phyloP scores from a whole-genome alignment of 2,113 vertebrate species.

The Enhydra lutris region DNA sequence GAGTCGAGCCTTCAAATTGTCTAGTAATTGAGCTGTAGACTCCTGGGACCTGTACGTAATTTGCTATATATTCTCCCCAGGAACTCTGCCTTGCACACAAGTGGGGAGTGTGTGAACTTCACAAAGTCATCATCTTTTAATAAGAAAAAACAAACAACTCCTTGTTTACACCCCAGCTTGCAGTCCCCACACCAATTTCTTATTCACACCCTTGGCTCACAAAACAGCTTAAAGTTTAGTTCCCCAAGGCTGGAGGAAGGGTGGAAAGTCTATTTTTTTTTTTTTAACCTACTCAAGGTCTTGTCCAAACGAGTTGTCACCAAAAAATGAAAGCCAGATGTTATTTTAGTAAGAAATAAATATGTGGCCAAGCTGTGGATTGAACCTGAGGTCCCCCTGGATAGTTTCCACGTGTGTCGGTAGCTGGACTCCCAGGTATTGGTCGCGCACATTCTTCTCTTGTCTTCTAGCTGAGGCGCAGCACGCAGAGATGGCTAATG shows the following conservation, averaged over 20 bases:
- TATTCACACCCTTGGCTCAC: constrained; percentile 44
- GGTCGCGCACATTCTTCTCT: not conserved
- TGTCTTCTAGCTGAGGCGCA: not conserved
- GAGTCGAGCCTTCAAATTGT: not conserved
- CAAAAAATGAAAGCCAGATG: constrained; percentile 78
- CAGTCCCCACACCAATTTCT: constrained; percentile 40
- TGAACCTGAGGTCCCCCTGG: constrained; percentile 61
- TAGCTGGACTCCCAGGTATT: constrained; percentile 52
- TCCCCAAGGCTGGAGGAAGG: constrained; percentile 51
- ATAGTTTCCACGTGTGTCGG: constrained; percentile 62
- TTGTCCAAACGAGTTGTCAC: constrained; percentile 75
- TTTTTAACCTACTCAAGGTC: constrained; percentile 59
- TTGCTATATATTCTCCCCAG: not conserved
- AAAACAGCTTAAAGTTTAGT: constrained; percentile 57
- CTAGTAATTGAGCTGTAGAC: not conserved
- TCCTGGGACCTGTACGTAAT: not conserved
- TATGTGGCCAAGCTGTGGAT: constrained; percentile 61
- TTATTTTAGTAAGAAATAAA: constrained; percentile 74
- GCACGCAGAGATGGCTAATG: constrained; percentile 16
- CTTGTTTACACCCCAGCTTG: constrained; percentile 71
- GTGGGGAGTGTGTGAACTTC: constrained; percentile 21
- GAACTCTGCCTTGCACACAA: constrained; percentile 6
- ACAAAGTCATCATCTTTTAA: constrained; percentile 35
- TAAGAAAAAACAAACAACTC: constrained; percentile 65
- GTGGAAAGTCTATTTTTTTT: constrained; percentile 42